Base-by-base conservation (phyloP, 2,888 invertebrate genomes). In the Stenolophus ochropezus region DNA sequence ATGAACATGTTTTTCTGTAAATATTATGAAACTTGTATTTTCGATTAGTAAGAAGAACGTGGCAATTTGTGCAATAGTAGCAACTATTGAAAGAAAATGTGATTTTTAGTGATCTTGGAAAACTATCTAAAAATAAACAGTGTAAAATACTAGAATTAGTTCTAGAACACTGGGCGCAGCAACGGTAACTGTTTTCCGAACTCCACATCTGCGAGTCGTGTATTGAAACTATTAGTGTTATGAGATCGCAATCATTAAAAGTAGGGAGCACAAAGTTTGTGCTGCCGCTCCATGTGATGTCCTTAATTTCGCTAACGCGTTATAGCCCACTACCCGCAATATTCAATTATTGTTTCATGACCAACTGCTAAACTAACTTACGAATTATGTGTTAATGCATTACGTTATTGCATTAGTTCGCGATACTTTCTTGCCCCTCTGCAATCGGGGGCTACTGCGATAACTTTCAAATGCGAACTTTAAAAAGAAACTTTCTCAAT, bases 261-360 rank as follows among this genome's bases (percentile, higher is more conserved):
- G 61, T 61, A 23, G 21, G n/a, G 61, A 23, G 23, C 25, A 61
- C 61, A 61, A 61, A 61, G 21, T 61, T 61, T 61, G 25, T 61
- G 25, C 25, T 25, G 56, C 56, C 61, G 61, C 5, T 61, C 23
- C 61, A 61, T 23, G 61, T 56, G 56, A 56, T 65, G 65, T 69
- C 69, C 69, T 69, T 69, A 69, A 69, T 69, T 69, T 69, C 42
- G 42, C 69, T 69, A 69, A 69, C 69, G 42, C 69, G 42, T 69
- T 69, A 69, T 11, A 69, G 16, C 20, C 69, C 18, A 20, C 69
- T 69, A 42, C 33, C 69, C 69, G 42, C 69, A 69, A 69, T 69
- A 69, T 69, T 69, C 69, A 69, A 69, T 69, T 69, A 69, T 69
- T 69, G 69, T 42, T 18, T 16, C 69, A 33, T 42, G 69, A 47